Percentiles rank a stretch among this genome's conserved stretches.
These are phyloP conservation scores for Trichopria drosophilae DNA, from an alignment of 2,888 invertebrate species.

Conservation along the genomic window DNA sequence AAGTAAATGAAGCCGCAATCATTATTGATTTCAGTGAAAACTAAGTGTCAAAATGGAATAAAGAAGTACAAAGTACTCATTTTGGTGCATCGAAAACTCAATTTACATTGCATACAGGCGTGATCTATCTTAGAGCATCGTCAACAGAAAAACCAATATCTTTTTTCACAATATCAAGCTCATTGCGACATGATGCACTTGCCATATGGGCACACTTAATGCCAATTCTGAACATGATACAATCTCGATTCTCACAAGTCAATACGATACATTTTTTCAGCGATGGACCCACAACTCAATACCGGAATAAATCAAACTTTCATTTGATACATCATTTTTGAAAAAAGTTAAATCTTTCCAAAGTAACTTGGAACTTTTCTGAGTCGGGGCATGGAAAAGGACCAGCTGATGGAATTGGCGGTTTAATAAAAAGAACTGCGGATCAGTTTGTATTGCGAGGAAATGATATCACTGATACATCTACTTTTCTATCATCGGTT, in stretches of 20 bases:
- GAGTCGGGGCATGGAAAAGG: not conserved
- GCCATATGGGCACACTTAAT: not conserved
- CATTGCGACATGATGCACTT: not conserved
- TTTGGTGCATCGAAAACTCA: slow-evolving; percentile 3
- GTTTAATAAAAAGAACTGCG: no score
- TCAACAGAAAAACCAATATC: not conserved
- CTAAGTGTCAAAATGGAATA: not conserved
- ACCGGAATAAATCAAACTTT: not conserved
- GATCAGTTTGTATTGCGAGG: no score
- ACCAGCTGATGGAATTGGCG: not conserved
- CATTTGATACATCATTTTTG: not conserved
- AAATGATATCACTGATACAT: no score
- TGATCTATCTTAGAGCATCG: not conserved
- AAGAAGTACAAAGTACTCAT: not conserved
- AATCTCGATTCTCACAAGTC: no score
- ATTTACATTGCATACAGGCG: slow-evolving; percentile 2
- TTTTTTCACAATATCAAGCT: not conserved
- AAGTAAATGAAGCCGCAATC: not conserved
- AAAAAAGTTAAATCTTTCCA: not conserved
- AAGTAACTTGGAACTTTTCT: no score
- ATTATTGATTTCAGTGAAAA: slow-evolving; percentile 6
- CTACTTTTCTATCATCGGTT: no score
- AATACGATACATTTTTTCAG: no score
- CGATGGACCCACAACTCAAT: no score
- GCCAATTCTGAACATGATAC: not conserved